Base-by-base conservation (phyloP, 2,888 invertebrate species). In the Bruchidius siliquastri region DNA sequence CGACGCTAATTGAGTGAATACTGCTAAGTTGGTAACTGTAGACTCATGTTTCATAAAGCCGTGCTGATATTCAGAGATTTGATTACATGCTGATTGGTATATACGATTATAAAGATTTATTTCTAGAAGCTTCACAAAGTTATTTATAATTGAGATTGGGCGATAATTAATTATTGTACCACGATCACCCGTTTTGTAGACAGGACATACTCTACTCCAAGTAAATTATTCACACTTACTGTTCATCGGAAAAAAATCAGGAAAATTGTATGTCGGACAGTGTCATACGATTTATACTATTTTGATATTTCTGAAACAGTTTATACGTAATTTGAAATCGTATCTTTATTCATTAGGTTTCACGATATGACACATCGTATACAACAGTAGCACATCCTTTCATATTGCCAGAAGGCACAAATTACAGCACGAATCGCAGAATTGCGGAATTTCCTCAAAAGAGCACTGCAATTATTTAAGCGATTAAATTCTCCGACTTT, bases 101-200 rank as follows among this genome's bases (percentile, higher is more conserved):
- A 70, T 70, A 2, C 22, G 22, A 26, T 70, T n/a, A 70, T 70
- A 26, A 1, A 70, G 10, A 6, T 21, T 20, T 22, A 8, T 22
- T 26, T 70, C 22, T 18, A 70, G 22, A 10, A 70, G 20, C 22
- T 70, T 70, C 18, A 13, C 30, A 22, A 20, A 21, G 22, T 22
- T 70, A 70, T 70, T 70, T 22, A 22, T 22, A 22, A 22, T 70
- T 13, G 70, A 21, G 30, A 70, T 70, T 20, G 22, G 70, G 13
- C 70, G 22, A 22, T 70, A 70, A n/a, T 70, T 67, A n/a, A n/a
- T n/a, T n/a, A n/a, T n/a, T n/a, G n/a, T n/a, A n/a, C n/a, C n/a
- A n/a, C n/a, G n/a, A n/a, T n/a, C n/a, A n/a, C n/a, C n/a, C n/a
- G n/a, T n/a, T n/a, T n/a, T n/a, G n/a, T n/a, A n/a, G n/a, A n/a